Base-by-base conservation (phyloP, 1,140 invertebrate species). In the Tachypleus tridentatus region DNA sequence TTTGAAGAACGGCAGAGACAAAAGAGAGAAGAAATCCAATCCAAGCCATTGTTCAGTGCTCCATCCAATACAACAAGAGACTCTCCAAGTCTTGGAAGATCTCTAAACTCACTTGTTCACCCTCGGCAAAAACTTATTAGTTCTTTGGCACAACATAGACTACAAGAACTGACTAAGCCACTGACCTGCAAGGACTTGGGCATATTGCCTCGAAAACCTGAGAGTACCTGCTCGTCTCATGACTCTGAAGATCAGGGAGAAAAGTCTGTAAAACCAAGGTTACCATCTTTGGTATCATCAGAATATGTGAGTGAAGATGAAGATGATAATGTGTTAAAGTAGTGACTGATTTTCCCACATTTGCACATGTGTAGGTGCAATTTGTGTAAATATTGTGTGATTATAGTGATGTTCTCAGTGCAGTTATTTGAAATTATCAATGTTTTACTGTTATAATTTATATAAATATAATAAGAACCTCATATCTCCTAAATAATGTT, bases 21-120 rank as follows among this genome's bases (percentile, higher is more conserved):
- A 47, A 68, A 69, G 57, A 62, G 69, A 61, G 54, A 61, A 61
- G 60, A 69, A 59, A 63, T 67, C 10, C 8, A 62, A 8, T 61
- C 62, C 48, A 63, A 54, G 5, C 65, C 65, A 5, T 10, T 63
- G 5, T 67, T 67, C 53, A 11, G 56, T 5, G 1, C n/a, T 3
- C 4, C 58, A 51, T 49, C n/a, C 10, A 58, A 54, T n/a, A 57
- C 59, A 51, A 63, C 11, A 48, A 48, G n/a, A 49, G 11, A 4
- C 29, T 7, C 63, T 3, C 29, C 58, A 10, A 51, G 47, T 63
- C 56, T 58, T 48, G 49, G 29, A 29, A 29, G 29, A 29, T 29
- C 29, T 29, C 29, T 29, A 29, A 29, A 29, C 29, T 29, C 29
- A 29, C 29, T 29, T 29, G 29, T 29, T 29, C 29, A 29, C 29